Base-by-base conservation (phyloP, 2,888 invertebrate genomes). In the Andrena trimmerana region DNA sequence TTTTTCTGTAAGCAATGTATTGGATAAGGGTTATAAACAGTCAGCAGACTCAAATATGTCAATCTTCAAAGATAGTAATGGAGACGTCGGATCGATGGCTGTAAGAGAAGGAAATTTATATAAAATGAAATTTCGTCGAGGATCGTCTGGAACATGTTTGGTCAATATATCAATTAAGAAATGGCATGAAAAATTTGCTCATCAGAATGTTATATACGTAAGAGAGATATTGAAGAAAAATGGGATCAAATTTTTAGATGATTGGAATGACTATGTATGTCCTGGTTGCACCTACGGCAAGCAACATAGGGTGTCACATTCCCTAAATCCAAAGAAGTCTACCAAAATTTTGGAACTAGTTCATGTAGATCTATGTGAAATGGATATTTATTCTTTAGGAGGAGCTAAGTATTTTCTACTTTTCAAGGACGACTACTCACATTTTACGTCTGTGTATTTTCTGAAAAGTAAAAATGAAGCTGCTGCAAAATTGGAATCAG, bases 321-420 rank as follows among this genome's bases (percentile, higher is more conserved):
- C 88, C 1, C 83, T 16, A 76, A 90, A 90, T 75, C 20, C 36
- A 2, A 88, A 87, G 60, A 77, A 87, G 65, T 87, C 91, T n/a
- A 60, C 13, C 1, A 90, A 83, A 68, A 63, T 24, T 2, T 33
- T 57, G n/a, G 89, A 91, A 68, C 10, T 86, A n/a, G 69, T 91
- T 72, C 90, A 91, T 78, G 90, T 90, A 27, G 90, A 91, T 70
- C 71, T 91, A 42, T 75, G 90, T 29, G 90, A 90, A 71, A 89
- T 91, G 79, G 84, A 90, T 48, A 70, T 86, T 36, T 68, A 20
- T 27, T 90, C 89, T 59, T 36, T 89, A 63, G 89, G 88, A 86
- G 90, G 88, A 86, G 89, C 90, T 0, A 90, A 90, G 59, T 90
- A 89, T 74, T 90, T 90, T 63, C 70, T 91, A 6, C 31, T 91